Evolutionary conservation across 2,113 vertebrate genomes (phyloP).

Genomic region (Chionomys nivalis): DNA sequence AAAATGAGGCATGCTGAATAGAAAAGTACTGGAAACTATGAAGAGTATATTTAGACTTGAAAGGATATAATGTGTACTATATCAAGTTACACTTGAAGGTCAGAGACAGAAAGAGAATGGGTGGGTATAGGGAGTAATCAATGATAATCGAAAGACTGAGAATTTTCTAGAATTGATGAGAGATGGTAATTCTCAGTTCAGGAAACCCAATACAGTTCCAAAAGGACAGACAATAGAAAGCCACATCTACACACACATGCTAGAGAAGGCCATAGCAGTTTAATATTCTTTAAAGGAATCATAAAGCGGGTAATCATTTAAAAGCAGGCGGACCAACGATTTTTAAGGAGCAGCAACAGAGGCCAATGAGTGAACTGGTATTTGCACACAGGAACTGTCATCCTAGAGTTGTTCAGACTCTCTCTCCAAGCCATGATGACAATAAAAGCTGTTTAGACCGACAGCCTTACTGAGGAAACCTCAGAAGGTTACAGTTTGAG

Average conservation of each 20-base stretch:
- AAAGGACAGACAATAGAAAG: not conserved
- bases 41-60: not conserved
- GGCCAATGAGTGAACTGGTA: not conserved
- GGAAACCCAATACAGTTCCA: not conserved
- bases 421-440: not conserved
- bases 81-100: not conserved
- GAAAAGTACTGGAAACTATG: not conserved
- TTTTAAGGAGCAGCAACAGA: not conserved
- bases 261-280: not conserved
- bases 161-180: not conserved
- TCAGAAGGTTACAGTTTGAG: not conserved
- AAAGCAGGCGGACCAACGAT: not conserved
- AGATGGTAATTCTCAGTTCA: slow-evolving; percentile 36
- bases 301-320: not conserved
- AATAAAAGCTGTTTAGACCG: not conserved
- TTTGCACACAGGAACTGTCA: not conserved
- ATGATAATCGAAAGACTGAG: not conserved
- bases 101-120: not conserved
- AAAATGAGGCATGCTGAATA: slow-evolving; percentile 14
- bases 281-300: not conserved
- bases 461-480: not conserved
- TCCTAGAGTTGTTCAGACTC: not conserved
- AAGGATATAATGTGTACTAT: not conserved
- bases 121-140: not conserved
- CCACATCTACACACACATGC: not conserved